Base-by-base conservation (phyloP, 2,113 vertebrate species). In the Otus sunia region DNA sequence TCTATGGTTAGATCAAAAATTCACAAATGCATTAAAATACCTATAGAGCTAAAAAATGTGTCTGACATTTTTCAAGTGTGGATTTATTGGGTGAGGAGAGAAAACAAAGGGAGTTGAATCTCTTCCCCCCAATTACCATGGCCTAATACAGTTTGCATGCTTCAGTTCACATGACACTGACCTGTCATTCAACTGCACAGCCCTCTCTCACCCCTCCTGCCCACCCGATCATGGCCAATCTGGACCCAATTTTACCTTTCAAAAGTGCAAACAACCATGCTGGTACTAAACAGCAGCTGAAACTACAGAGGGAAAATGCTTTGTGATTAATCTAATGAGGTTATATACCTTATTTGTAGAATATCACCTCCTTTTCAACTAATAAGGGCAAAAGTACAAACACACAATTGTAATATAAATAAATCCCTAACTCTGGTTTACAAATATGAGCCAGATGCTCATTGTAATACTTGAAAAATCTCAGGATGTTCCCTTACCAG, bases 1-100 rank as follows among this genome's bases (percentile, higher is more conserved):
- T 85, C 66, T 82, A 53, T 58, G n/a, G 39, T 73, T 92, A 89
- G 76, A 89, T 96, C 59, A 90, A 85, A 96, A 94, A 92, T 50
- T 88, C 83, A 92, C 47, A 11, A 82, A 68, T 39, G 52, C 18
- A 45, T 64, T 95, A 79, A 56, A 92, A 88, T 64, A 90, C 20
- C 17, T 78, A 36, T 22, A 55, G 30, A 94, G 10, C 13, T 88
- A 59, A 88, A 96, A 84, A 66, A 34, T 55, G 71, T 41, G 26
- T 29, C 68, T 86, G 67, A 32, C n/a, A 12, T 68, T 94, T 95
- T 78, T 85, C 64, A 60, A 78, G 63, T 2, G 0, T 34, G 29
- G 47, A 73, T 91, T 94, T 83, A 47, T 37, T 66, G 63, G 21
- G 10, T 62, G 49, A 96, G 55, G 43, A 77, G 32, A 78, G 68